These are phyloP conservation scores for Mormoops blainvillei DNA, from an alignment of 2,113 vertebrate genomes.

Conservation along the genomic window DNA sequence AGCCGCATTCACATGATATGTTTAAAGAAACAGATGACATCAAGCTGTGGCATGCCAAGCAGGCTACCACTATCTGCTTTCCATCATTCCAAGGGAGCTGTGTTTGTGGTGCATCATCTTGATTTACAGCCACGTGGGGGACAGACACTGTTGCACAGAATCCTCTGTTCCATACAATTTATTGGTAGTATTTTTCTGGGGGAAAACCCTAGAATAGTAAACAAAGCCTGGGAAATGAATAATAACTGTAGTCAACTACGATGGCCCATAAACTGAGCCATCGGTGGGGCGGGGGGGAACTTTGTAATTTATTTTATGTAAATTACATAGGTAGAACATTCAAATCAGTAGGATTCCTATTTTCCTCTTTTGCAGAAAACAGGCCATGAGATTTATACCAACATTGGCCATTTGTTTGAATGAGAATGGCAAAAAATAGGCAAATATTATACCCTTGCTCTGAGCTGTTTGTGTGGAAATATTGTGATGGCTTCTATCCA, in stretches of 20 bases:
- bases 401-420: neutral
- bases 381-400: neutral
- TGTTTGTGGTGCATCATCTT: neutral
- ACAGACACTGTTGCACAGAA: neutral
- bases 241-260: neutral
- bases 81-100: neutral
- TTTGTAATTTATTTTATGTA: constrained; percentile 6
- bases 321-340: neutral
- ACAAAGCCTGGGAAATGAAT: neutral
- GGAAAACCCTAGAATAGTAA: neutral
- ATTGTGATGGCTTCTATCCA: neutral
- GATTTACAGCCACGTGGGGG: neutral
- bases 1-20: neutral
- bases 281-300: neutral
- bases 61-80: neutral
- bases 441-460: neutral
- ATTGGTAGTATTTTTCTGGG: neutral
- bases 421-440: neutral
- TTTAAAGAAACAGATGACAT: constrained; percentile 4
- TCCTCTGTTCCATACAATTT: neutral
- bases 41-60: neutral
- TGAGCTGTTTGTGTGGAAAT: neutral
- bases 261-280: neutral
- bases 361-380: neutral
- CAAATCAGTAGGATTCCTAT: neutral